These are phyloP conservation scores for Buathra laborator DNA, from an alignment of 2,888 invertebrate genomes.

Conservation along the genomic window DNA sequence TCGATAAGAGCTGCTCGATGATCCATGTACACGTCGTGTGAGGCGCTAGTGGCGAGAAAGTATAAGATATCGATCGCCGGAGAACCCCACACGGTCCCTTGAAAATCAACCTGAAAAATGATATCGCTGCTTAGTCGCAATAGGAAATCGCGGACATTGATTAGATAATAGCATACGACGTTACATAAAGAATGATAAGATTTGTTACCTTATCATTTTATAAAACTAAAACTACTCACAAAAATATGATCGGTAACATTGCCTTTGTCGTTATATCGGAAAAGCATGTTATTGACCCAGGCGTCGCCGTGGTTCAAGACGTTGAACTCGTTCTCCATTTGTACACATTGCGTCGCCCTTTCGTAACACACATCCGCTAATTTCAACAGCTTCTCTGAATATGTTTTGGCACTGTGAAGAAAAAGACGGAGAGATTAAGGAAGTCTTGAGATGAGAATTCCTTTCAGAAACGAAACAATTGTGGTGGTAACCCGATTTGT, in stretches of 20 bases:
- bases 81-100: slow-evolving; percentile 83
- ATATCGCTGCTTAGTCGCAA: neutral
- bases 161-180: neutral
- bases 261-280: slow-evolving; percentile 76
- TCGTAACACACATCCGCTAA: slow-evolving; percentile 49
- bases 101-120: slow-evolving; percentile 85
- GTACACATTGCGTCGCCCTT: slow-evolving; percentile 34
- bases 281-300: slow-evolving; percentile 83
- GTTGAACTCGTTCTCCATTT: slow-evolving; percentile 74
- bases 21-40: neutral
- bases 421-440: neutral
- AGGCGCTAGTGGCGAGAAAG: slow-evolving; percentile 73
- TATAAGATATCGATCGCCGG: slow-evolving; percentile 85
- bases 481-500: too few species aligned
- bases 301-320: slow-evolving; percentile 82
- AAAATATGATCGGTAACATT: slow-evolving; percentile 78
- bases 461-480: too few species aligned
- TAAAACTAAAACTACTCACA: slow-evolving; percentile 20
- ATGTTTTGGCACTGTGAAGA: neutral
- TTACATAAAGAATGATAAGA: too few species aligned
- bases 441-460: too few species aligned
- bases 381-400: neutral
- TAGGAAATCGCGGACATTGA: neutral
- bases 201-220: neutral
- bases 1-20: neutral